Evolutionary conservation across 1,140 invertebrate species (phyloP), one percentile per base, ranked within the genome.

Genomic region (Aethina tumida): DNA sequence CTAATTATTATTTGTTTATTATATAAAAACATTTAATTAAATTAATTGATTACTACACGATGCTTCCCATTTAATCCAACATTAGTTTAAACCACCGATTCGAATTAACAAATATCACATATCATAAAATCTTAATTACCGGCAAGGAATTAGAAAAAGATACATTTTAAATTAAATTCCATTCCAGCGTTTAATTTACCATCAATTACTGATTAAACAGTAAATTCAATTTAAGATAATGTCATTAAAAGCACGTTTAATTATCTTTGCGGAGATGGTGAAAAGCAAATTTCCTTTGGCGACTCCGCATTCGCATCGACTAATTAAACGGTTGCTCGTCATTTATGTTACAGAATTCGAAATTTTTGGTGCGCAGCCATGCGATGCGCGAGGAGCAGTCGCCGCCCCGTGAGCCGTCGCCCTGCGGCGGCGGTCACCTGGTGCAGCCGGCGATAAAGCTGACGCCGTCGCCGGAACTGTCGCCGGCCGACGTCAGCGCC

Each of bases 341-440:
- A 18, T 33, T 45, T 41, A 18, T 4, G 13, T 49, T 55, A 29
- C 44, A 76, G 73, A 86, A 86, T 69, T 72, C 80, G 36, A 89
- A 90, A 68, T 71, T 87, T 56, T 67, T 91, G 47, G 83, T 87
- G 15, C 74, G 88, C 55, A 90, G 86, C 53, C 84, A 89, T 71
- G 88, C 88, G 41, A 83, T 92, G 67, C 74, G 83, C 55, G 88
- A 91, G 65, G 80, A 85, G 42, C 75, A 82, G 34, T 90, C 85
- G 15, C 85, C 87, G 9, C 85, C 84, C 21, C 75, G 82, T 45
- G 77, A 81, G 47, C 69, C 74, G 34, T 74, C 68, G 39, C 71
- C 68, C 49, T 63, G 62, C 30, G 9, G 14, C 1, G 33, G 27
- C 2, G 24, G 12, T 5, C 47, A 41, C 5, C 24, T 39, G n/a